A percentile compares a stretch with the other conserved stretches of the same genome.
Conservation (phyloP, 2,113 vertebrate species). For the Pongo pygmaeus region DNA sequence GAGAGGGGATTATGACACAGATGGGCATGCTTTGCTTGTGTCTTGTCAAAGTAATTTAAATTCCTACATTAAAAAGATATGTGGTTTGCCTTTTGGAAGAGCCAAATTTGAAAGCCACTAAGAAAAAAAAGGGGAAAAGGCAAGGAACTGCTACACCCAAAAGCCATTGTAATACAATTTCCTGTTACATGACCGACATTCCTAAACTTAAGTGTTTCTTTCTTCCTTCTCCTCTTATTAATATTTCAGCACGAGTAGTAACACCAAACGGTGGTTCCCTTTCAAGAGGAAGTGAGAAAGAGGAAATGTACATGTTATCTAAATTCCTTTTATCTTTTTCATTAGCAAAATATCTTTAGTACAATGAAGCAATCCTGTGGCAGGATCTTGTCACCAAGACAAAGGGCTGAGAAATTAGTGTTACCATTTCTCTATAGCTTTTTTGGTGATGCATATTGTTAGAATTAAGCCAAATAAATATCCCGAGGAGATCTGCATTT, state of each 20-base stretch:
- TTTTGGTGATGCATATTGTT: background rate
- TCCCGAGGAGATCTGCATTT: background rate
- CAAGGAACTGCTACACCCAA: conserved; percentile 90
- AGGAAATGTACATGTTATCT: background rate
- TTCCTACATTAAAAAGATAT: background rate
- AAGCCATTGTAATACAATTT: conserved; percentile 88
- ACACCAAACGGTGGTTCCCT: conserved; percentile 37
- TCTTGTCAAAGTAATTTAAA: conserved; percentile 2
- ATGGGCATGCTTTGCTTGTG: background rate
- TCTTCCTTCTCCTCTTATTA: conserved; percentile 48
- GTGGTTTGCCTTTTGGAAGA: background rate
- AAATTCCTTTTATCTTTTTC: background rate
- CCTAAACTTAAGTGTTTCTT: conserved; percentile 64
- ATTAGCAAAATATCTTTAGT: conserved; percentile 40
- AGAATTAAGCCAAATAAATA: background rate
- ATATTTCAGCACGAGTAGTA: conserved; percentile 39
- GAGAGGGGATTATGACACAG: background rate
- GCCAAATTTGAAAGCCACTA: background rate
- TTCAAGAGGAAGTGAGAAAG: background rate
- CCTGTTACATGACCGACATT: conserved; percentile 84
- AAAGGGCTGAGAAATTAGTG: background rate
- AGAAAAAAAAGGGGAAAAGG: background rate
- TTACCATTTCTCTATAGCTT: background rate
- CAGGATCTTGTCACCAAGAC: background rate
- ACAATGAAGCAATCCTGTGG: background rate